Base-by-base conservation (phyloP, 2,797 vertebrate species). In the Psittacula derbiana region DNA sequence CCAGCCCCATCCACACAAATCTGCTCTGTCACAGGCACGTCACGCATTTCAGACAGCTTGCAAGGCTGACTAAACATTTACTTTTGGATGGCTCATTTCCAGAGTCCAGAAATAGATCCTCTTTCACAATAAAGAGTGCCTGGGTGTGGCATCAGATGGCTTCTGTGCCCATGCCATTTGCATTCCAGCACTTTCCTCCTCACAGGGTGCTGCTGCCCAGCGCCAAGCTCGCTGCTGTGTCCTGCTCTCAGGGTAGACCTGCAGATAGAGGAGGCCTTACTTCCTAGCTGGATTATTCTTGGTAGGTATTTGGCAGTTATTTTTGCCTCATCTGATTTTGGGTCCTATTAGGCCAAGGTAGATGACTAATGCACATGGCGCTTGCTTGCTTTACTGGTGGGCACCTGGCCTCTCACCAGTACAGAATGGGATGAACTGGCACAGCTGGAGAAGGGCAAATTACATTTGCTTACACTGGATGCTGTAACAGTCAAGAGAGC, bases 1-100 rank as follows among this genome's bases (percentile, higher is more conserved):
- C 62, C 43, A 93, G 57, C 20, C 23, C 65, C 72, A 69, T 86
- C 53, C 72, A 50, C 20, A 43, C 53, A 46, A 89, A 95, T 83
- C 87, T 2, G 4, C 49, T 36, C 75, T 72, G 57, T 67, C 71
- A 69, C 24, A 50, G 83, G 84, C 71, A 74, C 1, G 16, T 72
- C 72, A 44, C 0, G 0, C 65, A 75, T 88, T 93, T 85, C 65
- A 80, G 78, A 67, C 44, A 87, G 90, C 67, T 95, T 93, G 67
- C 52, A 62, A 67, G 58, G 80, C 92, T 94, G 74, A 89, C 86
- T 89, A 96, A 97, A 97, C 79, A 94, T 95, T 96, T 96, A 92
- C 95, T 94, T 90, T 93, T 73, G 43, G 74, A 83, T 93, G 94
- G 94, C 88, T 95, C 61, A 25, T 52, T 87, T 96, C 90, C 94